Conservation (phyloP, 2,797 vertebrate genomes). For the Rhinatrema bivittatum region DNA sequence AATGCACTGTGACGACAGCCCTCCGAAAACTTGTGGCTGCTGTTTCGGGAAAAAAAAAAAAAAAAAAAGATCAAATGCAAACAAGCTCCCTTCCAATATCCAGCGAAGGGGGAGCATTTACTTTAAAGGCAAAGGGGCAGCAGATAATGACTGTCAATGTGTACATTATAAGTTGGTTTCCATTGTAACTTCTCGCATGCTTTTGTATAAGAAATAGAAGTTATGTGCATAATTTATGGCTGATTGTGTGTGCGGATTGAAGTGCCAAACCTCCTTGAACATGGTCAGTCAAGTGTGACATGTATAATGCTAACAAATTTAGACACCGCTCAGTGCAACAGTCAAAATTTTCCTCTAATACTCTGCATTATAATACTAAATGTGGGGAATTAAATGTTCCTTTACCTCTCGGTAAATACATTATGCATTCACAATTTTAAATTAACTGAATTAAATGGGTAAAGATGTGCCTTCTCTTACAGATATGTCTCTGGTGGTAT, state of each 20-base stretch:
- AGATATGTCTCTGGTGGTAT: constrained; percentile 59
- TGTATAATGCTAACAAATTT: constrained; percentile 55
- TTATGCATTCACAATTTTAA: constrained; percentile 70
- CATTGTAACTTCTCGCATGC: constrained; percentile 22
- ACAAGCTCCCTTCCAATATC: not conserved
- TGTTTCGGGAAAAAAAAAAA: too few species aligned
- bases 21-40: not conserved
- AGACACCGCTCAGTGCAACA: constrained; percentile 53
- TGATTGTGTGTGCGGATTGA: constrained; percentile 45
- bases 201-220: constrained; percentile 57
- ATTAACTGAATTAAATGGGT: constrained; percentile 82
- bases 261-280: constrained; percentile 43
- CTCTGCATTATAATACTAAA: constrained; percentile 70
- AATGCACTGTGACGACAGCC: not conserved
- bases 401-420: constrained; percentile 72
- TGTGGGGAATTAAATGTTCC: constrained; percentile 71
- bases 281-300: constrained; percentile 45
- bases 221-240: constrained; percentile 62
- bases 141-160: constrained; percentile 41
- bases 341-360: constrained; percentile 52
- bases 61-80: constrained; percentile 1
- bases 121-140: constrained; percentile 6
- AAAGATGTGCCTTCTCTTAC: constrained; percentile 77
- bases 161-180: constrained; percentile 39
- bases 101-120: not conserved